Evolutionary conservation across 2,888 invertebrate species (phyloP), one percentile per base, ranked within the genome.

Genomic region (Lymantria dispar): DNA sequence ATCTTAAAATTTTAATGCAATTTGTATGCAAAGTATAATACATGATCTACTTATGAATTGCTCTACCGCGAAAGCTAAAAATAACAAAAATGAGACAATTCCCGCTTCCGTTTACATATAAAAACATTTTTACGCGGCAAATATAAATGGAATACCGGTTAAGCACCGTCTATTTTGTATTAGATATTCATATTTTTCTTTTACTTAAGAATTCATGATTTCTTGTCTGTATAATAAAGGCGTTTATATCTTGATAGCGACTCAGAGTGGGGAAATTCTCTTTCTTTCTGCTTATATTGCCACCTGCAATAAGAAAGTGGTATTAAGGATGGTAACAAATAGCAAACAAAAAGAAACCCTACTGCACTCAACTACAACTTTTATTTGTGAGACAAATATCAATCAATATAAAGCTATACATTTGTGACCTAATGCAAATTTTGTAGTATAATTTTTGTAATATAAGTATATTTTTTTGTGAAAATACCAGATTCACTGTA

Each of bases 251-350:
- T 54, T 52, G 46, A 57, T 54, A 54, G 57, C 54, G 60, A 59
- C 63, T 72, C 64, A 63, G 66, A 65, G 71, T 72, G 70, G 62
- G 70, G 70, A 73, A 78, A 83, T 82, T 78, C 76, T 72, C 76
- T 72, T 69, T 73, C 72, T 74, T 64, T 56, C 58, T 59, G 71
- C 72, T 73, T 71, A 76, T 74, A 75, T 72, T 76, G 72, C 78
- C 78, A 78, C 80, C 79, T 78, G 78, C 76, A 76, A 81, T 81
- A 78, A 78, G 74, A 74, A 75, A 70, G 60, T 53, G 61, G 72
- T 76, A 72, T 78, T 75, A 70, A 61, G 67, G 54, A 64, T 68
- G 58, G 45, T 46, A 45, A 59, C 48, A 51, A 48, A 48, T 8
- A 44, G 11, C 50, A 53, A 41, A 46, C 56, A 3, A 78, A 76